These are phyloP conservation scores for Erebia aethiops DNA, from an alignment of 2,888 invertebrate genomes.

Conservation along the genomic window DNA sequence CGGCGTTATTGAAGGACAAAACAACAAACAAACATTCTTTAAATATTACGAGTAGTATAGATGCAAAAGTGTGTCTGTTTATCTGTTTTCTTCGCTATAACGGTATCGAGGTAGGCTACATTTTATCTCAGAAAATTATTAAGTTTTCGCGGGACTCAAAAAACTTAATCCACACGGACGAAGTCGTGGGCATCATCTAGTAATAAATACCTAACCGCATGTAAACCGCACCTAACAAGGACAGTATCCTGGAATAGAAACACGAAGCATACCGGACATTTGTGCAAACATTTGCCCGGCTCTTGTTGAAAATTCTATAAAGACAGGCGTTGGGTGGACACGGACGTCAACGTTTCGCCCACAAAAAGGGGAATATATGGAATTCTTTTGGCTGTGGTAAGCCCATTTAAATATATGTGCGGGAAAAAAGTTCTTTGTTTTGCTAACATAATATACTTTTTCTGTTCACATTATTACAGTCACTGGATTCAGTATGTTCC, in stretches of 20 bases:
- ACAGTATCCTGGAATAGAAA: slow-evolving; percentile 36
- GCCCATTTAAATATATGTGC: slow-evolving; percentile 33
- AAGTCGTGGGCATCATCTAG: too few species aligned
- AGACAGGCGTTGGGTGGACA: slow-evolving; percentile 32
- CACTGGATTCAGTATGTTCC: background rate
- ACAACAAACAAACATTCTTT: too few species aligned
- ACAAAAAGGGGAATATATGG: slow-evolving; percentile 28
- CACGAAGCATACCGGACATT: slow-evolving; percentile 35
- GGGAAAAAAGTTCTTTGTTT: slow-evolving; percentile 25
- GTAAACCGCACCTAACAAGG: slow-evolving; percentile 27
- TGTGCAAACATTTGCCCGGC: slow-evolving; percentile 34
- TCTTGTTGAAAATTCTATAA: slow-evolving; percentile 36
- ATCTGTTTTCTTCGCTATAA: too few species aligned
- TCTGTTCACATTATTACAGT: slow-evolving; percentile 1
- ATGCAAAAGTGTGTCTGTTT: too few species aligned
- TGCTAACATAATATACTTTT: slow-evolving; percentile 3
- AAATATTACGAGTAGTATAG: too few species aligned
- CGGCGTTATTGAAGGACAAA: too few species aligned
- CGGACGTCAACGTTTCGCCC: slow-evolving; percentile 26
- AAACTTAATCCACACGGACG: too few species aligned
- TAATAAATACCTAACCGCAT: slow-evolving; percentile 2
- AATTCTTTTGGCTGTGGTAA: slow-evolving; percentile 31
- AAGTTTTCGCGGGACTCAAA: too few species aligned
- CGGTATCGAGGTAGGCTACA: too few species aligned
- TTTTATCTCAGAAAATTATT: too few species aligned